phyloP scores from a whole-genome alignment of 2,113 vertebrate genomes.

The Grammomys dolichurus region DNA sequence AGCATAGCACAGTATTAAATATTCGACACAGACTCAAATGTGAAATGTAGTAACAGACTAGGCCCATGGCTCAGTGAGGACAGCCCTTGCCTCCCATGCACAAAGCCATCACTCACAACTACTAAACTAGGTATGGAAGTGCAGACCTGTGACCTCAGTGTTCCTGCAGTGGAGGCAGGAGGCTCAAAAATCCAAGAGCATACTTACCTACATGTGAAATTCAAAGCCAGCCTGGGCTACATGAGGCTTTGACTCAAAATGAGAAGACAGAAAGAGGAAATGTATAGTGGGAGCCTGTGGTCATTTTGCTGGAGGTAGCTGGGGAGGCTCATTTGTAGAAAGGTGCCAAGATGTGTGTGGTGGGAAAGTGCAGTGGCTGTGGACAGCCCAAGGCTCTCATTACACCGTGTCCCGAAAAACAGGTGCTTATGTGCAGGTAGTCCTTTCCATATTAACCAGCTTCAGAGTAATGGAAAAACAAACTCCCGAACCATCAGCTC shows the following conservation, averaged over 20 bases:
- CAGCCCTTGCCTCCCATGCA: neutral
- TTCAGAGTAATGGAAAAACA: neutral
- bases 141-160: neutral
- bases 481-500: neutral
- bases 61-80: no score
- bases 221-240: neutral
- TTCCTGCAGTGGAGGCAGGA: neutral
- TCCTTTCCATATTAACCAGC: neutral
- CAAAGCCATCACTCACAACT: neutral
- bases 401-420: neutral
- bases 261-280: neutral
- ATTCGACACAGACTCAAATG: neutral
- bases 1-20: neutral
- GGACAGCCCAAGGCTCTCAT: neutral
- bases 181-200: neutral
- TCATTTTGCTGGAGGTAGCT: neutral
- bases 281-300: neutral
- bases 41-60: neutral
- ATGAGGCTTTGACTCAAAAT: neutral
- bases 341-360: no score
- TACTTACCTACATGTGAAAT: neutral
- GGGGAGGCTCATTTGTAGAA: neutral
- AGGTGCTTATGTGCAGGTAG: neutral
- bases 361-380: no score
- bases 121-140: neutral